phyloP scores from a whole-genome alignment of 2,113 vertebrate genomes.

The Paramormyrops kingsleyae region DNA sequence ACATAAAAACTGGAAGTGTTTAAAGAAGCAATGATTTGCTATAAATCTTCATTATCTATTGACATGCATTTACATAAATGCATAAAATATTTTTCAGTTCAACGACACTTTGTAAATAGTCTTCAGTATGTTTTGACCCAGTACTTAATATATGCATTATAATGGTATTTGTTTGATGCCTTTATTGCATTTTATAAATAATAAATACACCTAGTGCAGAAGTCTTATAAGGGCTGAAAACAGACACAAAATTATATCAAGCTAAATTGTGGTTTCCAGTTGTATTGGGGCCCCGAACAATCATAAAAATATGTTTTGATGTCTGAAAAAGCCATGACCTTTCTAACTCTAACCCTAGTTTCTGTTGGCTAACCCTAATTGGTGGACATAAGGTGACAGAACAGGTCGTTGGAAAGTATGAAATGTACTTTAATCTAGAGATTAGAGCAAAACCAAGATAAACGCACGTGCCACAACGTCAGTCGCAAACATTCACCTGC shows the following conservation, averaged over 20 bases:
- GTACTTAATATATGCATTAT: not conserved
- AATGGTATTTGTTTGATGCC: not conserved
- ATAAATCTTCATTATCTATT: not conserved
- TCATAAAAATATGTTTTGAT: not conserved
- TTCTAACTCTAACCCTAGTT: not conserved
- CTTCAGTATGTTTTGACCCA: not conserved
- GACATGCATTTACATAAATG: not conserved
- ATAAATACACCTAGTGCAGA: not conserved
- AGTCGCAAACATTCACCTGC: not conserved
- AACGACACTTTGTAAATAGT: not conserved
- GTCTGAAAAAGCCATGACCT: not conserved
- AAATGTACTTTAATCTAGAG: not conserved
- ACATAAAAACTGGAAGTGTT: not conserved
- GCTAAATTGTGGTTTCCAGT: not conserved
- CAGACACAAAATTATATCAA: not conserved
- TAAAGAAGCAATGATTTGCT: not conserved
- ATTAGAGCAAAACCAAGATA: not conserved
- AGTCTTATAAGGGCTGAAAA: not conserved
- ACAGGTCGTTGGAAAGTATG: not conserved
- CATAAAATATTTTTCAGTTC: not conserved
- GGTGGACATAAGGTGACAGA: not conserved
- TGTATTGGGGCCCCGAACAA: not conserved
- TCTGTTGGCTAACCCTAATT: not conserved
- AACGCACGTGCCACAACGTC: not conserved
- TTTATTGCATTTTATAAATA: not conserved